Evolutionary conservation across 2,888 invertebrate species (phyloP), one percentile per base, ranked within the genome.

Genomic region (Antitype chi): DNA sequence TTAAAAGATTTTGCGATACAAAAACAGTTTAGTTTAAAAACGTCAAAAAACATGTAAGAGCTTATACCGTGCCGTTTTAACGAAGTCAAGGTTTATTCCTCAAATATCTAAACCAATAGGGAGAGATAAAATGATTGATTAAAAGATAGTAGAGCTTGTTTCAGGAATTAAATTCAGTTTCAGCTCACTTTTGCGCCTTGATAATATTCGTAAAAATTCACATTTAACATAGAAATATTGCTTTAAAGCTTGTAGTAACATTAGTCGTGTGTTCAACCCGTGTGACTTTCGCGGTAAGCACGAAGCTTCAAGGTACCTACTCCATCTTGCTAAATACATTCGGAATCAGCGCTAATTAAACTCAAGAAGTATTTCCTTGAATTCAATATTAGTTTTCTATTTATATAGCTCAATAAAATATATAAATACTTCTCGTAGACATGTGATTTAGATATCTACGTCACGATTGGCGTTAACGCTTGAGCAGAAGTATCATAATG

Each of bases 401-500:
- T 75, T 66, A 69, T 85, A 85, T 23, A 55, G 81, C 53, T 55
- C 68, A 82, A 82, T 82, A 80, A 85, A 84, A 81, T 69, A 13
- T 82, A 85, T 81, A 71, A 82, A 82, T 82, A 82, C 32, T n/a
- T 62, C 55, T 70, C 53, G 52, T 67, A 64, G 85, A 74, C 80
- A 60, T 70, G 78, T 47, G 76, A 85, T 76, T 81, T 74, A 76
- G 62, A 70, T 82, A 66, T 75, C 74, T 85, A 81, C 86, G 86
- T 87, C 84, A 87, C 77, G 25, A 79, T 57, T 53, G 63, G 49
- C 71, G 69, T 69, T 85, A 62, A 75, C 43, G 25, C n/a, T 55
- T 80, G 9, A 70, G 25, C 25, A 63, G 49, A 74, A 74, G 67
- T 66, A 78, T n/a, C 52, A 13, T 59, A 49, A 47, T 47, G 52